Evolutionary conservation across 2,113 vertebrate species (phyloP).

Genomic region (Nannospalax galili): DNA sequence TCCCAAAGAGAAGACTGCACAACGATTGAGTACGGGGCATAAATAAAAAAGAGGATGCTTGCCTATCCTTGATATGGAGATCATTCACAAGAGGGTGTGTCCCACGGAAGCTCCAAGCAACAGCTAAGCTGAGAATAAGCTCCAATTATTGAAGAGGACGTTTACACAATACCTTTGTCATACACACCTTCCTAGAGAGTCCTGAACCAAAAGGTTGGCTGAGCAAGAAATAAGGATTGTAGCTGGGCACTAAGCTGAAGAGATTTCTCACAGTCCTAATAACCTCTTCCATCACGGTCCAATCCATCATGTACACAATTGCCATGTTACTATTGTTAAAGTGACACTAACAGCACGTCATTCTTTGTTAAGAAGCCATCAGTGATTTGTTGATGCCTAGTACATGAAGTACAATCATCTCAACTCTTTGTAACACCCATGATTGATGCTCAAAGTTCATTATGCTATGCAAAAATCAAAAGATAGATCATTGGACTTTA

Average conservation of each 20-base stretch:
- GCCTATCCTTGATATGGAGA: background rate
- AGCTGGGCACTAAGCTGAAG: background rate
- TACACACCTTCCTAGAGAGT: background rate
- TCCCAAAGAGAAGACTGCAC: background rate
- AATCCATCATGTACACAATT: background rate
- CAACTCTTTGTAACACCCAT: background rate
- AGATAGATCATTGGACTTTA: background rate
- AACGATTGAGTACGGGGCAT: background rate
- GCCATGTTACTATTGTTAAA: conserved; percentile 36
- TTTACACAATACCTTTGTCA: background rate
- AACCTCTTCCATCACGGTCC: background rate
- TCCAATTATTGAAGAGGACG: background rate
- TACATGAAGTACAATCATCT: conserved; percentile 17
- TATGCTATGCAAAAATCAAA: conserved; percentile 8
- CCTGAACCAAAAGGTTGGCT: background rate
- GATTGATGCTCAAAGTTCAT: background rate
- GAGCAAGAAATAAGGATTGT: background rate
- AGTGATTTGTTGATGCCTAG: background rate
- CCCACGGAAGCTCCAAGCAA: no score
- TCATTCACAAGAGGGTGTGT: background rate
- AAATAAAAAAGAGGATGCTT: background rate
- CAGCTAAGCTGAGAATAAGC: background rate
- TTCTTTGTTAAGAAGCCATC: conserved; percentile 31
- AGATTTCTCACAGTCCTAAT: conserved; percentile 39
- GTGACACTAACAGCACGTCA: conserved; percentile 33